Evolutionary conservation across 1,140 invertebrate species (phyloP).

Genomic region (Mylabris phalerata): DNA sequence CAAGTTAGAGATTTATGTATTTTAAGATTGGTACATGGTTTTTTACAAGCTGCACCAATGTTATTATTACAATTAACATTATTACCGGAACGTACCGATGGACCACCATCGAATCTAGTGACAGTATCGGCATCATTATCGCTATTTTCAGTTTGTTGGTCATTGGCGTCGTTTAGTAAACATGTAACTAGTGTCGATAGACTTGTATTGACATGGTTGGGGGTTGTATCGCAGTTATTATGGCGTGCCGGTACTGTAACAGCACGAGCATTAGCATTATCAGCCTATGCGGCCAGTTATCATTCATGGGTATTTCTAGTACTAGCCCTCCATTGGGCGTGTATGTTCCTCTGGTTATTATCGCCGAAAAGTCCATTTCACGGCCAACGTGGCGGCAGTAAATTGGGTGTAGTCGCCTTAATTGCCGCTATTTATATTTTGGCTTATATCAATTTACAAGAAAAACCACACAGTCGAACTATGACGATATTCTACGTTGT

Average conservation of each 20-base stretch:
- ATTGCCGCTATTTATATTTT: conserved; percentile 84
- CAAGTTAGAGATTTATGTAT: conserved; percentile 69
- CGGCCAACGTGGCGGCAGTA: conserved; percentile 58
- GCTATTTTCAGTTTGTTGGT: conserved; percentile 83
- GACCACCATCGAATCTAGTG: conserved; percentile 66
- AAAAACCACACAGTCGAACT: conserved; percentile 43
- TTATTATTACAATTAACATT: conserved; percentile 76
- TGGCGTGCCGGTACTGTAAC: conserved; percentile 83
- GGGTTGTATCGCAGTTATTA: conserved; percentile 76
- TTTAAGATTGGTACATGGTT: conserved; percentile 76
- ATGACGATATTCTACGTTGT: conserved; percentile 80
- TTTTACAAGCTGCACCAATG: conserved; percentile 82
- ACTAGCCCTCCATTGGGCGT: conserved; percentile 61
- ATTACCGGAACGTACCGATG: conserved; percentile 48
- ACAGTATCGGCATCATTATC: conserved; percentile 75
- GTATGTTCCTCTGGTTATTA: conserved; percentile 66
- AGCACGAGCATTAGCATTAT: conserved; percentile 70
- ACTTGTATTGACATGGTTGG: conserved; percentile 80
- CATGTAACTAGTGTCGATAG: conserved; percentile 78
- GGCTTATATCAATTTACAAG: conserved; percentile 84
- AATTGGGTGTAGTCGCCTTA: conserved; percentile 59
- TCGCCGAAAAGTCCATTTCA: conserved; percentile 79
- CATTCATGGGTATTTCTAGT: conserved; percentile 77
- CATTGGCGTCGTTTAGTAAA: conserved; percentile 83
- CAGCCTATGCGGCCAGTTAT: conserved; percentile 80